Evolutionary conservation across 2,888 invertebrate species (phyloP).

Genomic region (Herminia tarsipennalis): DNA sequence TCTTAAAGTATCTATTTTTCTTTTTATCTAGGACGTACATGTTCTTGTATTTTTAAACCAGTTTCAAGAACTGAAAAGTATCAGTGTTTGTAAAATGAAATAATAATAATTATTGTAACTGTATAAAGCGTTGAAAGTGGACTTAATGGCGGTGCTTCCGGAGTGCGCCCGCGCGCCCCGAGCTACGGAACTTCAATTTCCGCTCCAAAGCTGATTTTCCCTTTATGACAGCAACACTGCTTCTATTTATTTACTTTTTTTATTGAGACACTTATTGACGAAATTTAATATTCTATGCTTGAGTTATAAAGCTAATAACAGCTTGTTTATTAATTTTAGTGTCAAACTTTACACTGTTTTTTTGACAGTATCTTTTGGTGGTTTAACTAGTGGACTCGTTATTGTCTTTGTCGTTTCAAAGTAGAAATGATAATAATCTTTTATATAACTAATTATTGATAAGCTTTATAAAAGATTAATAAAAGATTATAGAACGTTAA

Average conservation of each 20-base stretch:
- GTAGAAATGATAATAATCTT: too few species aligned
- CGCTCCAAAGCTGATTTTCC: constrained; percentile 72
- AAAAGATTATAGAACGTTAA: too few species aligned
- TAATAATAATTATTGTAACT: constrained; percentile 59
- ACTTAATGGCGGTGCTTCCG: constrained; percentile 68
- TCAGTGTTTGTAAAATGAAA: constrained; percentile 44
- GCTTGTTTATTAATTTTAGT: neutral
- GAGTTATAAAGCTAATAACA: constrained; percentile 6
- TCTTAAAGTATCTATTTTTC: too few species aligned
- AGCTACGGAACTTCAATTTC: constrained; percentile 80
- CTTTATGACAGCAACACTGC: constrained; percentile 61
- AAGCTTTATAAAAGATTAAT: too few species aligned
- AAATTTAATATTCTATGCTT: constrained; percentile 34
- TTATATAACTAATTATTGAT: too few species aligned
- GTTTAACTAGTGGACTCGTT: too few species aligned
- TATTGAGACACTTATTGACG: constrained; percentile 51
- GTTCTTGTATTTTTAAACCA: too few species aligned
- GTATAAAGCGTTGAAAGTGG: constrained; percentile 56
- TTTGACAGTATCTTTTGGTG: neutral
- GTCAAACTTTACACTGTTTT: neutral
- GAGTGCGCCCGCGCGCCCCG: constrained; percentile 64
- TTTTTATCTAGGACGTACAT: too few species aligned
- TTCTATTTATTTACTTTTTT: constrained; percentile 52
- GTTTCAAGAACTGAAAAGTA: constrained; percentile 13
- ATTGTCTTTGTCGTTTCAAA: too few species aligned